Percentiles rank a stretch among this genome's conserved stretches.
phyloP scores from a whole-genome alignment of 2,888 invertebrate species.

The Thecocarcelia acutangulata region DNA sequence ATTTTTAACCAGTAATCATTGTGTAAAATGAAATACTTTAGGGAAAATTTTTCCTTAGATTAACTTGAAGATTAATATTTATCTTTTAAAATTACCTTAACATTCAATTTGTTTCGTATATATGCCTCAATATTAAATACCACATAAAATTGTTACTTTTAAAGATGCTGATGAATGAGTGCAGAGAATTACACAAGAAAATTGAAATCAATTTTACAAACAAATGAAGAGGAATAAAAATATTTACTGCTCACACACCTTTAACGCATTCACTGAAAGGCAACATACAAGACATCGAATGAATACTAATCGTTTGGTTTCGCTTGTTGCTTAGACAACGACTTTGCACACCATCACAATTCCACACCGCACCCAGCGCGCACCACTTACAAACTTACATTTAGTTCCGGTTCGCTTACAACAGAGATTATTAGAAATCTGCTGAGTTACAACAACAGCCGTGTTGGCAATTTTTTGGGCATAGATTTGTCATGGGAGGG shows the following conservation, averaged over 20 bases:
- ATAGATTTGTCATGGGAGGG: background rate
- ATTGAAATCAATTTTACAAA: background rate
- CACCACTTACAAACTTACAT: background rate
- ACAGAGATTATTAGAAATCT: slow-evolving; percentile 20
- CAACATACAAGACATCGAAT: slow-evolving; percentile 80
- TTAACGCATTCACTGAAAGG: slow-evolving; percentile 71
- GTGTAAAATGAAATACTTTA: too few relatives aligned
- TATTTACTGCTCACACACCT: too few relatives aligned
- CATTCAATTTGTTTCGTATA: too few relatives aligned
- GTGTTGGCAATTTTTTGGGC: background rate
- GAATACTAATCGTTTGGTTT: slow-evolving; percentile 79
- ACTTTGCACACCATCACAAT: background rate
- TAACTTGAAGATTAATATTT: too few relatives aligned
- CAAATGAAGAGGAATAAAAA: slow-evolving; percentile 13
- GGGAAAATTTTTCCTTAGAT: too few relatives aligned
- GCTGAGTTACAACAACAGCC: background rate
- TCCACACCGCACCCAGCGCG: background rate
- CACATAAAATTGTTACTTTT: too few relatives aligned
- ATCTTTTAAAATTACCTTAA: too few relatives aligned
- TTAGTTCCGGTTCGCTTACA: slow-evolving; percentile 20
- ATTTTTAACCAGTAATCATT: too few relatives aligned
- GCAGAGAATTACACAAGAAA: background rate
- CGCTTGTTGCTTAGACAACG: slow-evolving; percentile 52
- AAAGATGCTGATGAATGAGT: too few relatives aligned
- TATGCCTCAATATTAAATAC: too few relatives aligned